A percentile compares a stretch with the other conserved stretches of the same genome.
phyloP scores from a whole-genome alignment of 92 coral and sea anemone species.

The Phenganax stokvisi region DNA sequence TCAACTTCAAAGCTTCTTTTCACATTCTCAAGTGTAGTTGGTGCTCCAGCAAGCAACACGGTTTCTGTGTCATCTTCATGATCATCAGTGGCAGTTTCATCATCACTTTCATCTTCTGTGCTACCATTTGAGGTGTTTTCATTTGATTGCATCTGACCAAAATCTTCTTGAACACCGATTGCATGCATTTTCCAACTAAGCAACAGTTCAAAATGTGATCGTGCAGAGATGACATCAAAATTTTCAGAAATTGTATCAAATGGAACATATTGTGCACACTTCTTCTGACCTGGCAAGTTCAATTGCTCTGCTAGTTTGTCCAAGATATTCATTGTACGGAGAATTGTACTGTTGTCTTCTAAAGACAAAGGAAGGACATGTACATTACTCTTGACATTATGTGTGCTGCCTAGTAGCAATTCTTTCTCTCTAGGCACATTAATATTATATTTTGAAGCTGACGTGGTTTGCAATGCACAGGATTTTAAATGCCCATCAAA shows the following conservation, averaged over 20 bases:
- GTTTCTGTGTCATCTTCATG: slow-evolving; percentile 5
- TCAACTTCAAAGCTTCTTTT: slow-evolving; percentile 37
- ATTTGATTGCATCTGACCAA: slow-evolving; percentile 38
- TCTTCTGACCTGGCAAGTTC: slow-evolving; percentile 34
- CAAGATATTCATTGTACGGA: slow-evolving; percentile 43
- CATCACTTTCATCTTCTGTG: slow-evolving; percentile 27
- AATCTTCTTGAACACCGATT: slow-evolving; percentile 4
- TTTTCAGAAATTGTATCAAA: slow-evolving; percentile 39
- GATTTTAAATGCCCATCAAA: slow-evolving; percentile 37
- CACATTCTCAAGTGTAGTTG: slow-evolving; percentile 43
- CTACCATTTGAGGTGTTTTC: slow-evolving; percentile 31
- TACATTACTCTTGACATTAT: slow-evolving; percentile 35
- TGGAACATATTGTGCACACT: slow-evolving; percentile 42
- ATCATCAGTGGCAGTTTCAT: not conserved
- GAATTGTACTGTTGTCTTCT: slow-evolving; percentile 48
- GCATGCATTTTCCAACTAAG: slow-evolving; percentile 41
- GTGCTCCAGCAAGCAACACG: not conserved
- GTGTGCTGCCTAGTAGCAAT: not conserved
- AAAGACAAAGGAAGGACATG: slow-evolving; percentile 40
- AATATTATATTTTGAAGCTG: slow-evolving; percentile 28
- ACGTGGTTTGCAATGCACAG: slow-evolving; percentile 31
- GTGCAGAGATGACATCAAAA: slow-evolving; percentile 40
- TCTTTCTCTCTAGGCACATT: slow-evolving; percentile 24
- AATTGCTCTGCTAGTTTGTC: slow-evolving; percentile 35
- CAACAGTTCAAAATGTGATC: slow-evolving; percentile 42